Percentiles rank a stretch among this genome's conserved stretches.
Conservation (phyloP, 2,888 invertebrate genomes). For the Syrista parreyssii region DNA sequence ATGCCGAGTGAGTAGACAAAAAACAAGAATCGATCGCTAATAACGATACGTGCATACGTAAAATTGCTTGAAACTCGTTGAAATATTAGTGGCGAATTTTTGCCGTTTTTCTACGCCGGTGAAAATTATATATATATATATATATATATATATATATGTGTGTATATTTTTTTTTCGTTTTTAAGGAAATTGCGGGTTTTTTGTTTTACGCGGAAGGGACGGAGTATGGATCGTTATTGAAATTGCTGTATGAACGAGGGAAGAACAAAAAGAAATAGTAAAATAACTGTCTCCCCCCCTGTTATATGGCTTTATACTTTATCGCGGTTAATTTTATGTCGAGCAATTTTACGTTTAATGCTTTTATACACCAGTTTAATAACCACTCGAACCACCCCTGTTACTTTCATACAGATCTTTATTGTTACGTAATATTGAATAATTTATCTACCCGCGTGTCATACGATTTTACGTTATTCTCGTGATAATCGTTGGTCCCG, state of each 20-base stretch:
- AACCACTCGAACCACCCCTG: neutral
- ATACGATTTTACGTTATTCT: too few relatives aligned
- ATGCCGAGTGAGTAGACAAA: slow-evolving; percentile 74
- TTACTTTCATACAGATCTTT: neutral
- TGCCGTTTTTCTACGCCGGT: neutral
- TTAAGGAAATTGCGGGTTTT: too few relatives aligned
- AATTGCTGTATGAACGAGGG: neutral
- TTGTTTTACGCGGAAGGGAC: neutral
- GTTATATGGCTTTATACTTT: neutral
- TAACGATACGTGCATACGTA: neutral
- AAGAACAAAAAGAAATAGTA: neutral
- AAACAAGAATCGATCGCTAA: neutral
- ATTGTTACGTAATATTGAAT: neutral
- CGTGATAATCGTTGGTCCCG: too few relatives aligned
- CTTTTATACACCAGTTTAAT: neutral
- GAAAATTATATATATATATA: too few relatives aligned
- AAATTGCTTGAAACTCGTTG: neutral
- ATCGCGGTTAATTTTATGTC: neutral
- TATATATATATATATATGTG: too few relatives aligned
- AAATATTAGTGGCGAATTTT: neutral
- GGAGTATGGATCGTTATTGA: neutral
- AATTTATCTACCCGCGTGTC: neutral
- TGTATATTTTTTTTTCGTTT: neutral
- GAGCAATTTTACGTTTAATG: neutral
- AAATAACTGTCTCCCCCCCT: neutral